Base-by-base conservation (phyloP, 2,113 vertebrate species). In the Aspiorhynchus laticeps region DNA sequence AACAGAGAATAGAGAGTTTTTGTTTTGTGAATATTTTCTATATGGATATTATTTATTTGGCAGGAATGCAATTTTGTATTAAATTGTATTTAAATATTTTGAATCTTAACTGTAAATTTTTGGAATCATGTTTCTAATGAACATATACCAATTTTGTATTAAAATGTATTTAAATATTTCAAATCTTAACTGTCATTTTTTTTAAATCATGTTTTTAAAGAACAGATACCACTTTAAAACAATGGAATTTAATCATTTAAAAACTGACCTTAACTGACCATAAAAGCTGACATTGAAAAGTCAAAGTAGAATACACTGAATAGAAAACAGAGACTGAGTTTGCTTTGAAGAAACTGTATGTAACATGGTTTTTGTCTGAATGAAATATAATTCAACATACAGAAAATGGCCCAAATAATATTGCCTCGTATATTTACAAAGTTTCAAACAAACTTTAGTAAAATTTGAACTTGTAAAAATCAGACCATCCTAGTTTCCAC, bases 401-500 rank as follows among this genome's bases (percentile, higher is more conserved):
- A 69, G 31, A 78, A 53, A 78, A 15, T 48, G n/a, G 6, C 12
- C 43, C 21, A 48, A 28, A 24, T 41, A 65, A 63, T 65, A 26
- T 51, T 10, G 3, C 2, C 12, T 63, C 31, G 2, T n/a, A 17
- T 5, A 28, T 17, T 26, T n/a, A 0, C n/a, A 46, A 46, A 43
- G n/a, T 65, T 65, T 11, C 3, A 65, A 65, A 83, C 28, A 71
- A 82, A 74, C 48, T 84, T 53, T 41, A 59, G 24, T 2, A 41
- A 84, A 46, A 43, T 65, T 4, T 48, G 5, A 21, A 83, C 26
- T 31, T 1, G 14, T 11, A 56, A 71, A 71, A 71, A 83, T 71
- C 41, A 36, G 41, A 67, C 31, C 56, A 86, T 88, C 85, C 80
- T 84, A 86, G 63, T 63, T 86, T 83, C 46, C 12, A 5, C 41